A percentile compares a stretch with the other conserved stretches of the same genome.
These are phyloP conservation scores for Caenorhabditis remanei DNA, from an alignment of 1,140 invertebrate species.

Conservation along the genomic window DNA sequence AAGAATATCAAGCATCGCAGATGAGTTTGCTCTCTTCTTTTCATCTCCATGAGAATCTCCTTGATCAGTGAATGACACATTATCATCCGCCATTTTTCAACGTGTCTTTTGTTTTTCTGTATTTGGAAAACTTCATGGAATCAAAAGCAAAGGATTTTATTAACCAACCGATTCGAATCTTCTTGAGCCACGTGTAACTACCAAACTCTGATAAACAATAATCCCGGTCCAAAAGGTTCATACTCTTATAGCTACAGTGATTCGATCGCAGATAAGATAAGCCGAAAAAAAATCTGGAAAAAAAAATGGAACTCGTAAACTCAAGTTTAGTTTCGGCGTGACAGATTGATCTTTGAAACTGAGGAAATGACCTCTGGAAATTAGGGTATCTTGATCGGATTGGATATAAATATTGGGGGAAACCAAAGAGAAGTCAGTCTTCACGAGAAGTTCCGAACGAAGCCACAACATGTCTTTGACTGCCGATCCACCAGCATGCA, in stretches of 20 bases:
- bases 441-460: conserved; percentile 10
- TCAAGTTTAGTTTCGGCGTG: no score
- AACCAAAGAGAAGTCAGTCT: neutral
- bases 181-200: no score
- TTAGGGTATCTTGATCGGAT: conserved; percentile 3
- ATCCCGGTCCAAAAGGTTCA: no score
- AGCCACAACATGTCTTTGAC: conserved; percentile 30
- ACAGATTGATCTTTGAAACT: no score
- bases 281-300: neutral
- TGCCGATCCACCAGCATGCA: conserved; percentile 42
- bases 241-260: neutral
- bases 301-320: neutral
- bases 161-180: no score
- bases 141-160: no score
- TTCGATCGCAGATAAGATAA: neutral
- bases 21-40: neutral
- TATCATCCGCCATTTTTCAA: conserved; percentile 39
- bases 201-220: no score
- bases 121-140: no score
- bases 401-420: neutral
- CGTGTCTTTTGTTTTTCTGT: conserved; percentile 32
- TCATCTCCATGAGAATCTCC: neutral
- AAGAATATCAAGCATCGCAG: conserved; percentile 18
- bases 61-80: conserved; percentile 26
- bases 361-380: no score